These are phyloP conservation scores for Oryzias melastigma DNA, from an alignment of 2,113 vertebrate genomes.

Conservation along the genomic window DNA sequence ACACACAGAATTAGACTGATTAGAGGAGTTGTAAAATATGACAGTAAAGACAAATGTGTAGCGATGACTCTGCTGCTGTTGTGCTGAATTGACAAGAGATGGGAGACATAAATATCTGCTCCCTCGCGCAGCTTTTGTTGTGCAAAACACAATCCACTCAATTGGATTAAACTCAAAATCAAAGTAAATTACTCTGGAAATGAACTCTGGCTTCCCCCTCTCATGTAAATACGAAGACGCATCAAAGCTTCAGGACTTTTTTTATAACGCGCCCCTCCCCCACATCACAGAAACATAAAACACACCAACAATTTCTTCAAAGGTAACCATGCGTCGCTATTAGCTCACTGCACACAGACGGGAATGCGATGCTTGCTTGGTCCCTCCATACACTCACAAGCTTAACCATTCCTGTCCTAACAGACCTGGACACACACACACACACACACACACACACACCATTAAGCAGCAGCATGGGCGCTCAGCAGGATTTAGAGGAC, in stretches of 20 bases:
- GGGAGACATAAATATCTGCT: conserved; percentile 21
- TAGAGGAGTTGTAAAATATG: conserved; percentile 30
- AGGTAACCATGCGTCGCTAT: conserved; percentile 43
- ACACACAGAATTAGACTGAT: conserved; percentile 41
- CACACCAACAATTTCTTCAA: conserved; percentile 38
- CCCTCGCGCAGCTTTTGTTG: conserved; percentile 10
- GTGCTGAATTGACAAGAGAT: conserved; percentile 33
- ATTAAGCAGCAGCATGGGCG: conserved; percentile 62
- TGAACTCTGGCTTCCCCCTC: conserved; percentile 5
- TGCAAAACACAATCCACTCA: conserved; percentile 9
- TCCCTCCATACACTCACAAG: conserved; percentile 27
- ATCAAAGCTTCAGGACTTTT: conserved; percentile 6
- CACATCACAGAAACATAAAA: conserved; percentile 23
- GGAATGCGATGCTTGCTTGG: conserved; percentile 22
- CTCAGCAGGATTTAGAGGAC: conserved; percentile 70
- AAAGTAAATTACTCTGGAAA: conserved; percentile 26
- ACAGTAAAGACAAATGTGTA: conserved; percentile 18
- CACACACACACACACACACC: conserved; percentile 8
- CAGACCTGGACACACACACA: conserved; percentile 32
- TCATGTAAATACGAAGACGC: neutral
- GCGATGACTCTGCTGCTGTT: conserved; percentile 26
- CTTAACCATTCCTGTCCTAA: conserved; percentile 32
- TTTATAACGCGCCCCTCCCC: neutral
- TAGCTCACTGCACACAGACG: conserved; percentile 45
- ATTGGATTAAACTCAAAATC: conserved; percentile 27